These are phyloP conservation scores for Neopelma chrysocephalum DNA, from an alignment of 2,797 vertebrate species.

Conservation along the genomic window DNA sequence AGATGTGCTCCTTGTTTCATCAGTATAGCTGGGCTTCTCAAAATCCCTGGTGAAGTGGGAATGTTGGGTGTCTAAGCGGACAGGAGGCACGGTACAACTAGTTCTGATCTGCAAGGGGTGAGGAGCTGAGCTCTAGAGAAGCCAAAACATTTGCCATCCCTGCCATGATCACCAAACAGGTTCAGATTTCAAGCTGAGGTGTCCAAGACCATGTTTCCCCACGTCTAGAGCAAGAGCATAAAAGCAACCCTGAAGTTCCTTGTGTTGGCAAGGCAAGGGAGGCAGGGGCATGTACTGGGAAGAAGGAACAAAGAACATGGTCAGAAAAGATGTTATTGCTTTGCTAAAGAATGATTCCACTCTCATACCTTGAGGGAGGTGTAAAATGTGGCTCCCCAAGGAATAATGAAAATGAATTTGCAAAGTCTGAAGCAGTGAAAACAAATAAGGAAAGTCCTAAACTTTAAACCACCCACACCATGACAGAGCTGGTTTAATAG, in stretches of 20 bases:
- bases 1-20: neutral
- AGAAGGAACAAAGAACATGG: neutral
- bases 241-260: neutral
- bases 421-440: neutral
- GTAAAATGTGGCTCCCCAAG: neutral
- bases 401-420: neutral
- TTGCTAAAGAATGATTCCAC: neutral
- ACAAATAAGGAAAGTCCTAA: conserved; percentile 21
- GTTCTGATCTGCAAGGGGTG: neutral
- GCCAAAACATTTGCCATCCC: neutral
- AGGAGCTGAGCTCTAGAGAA: neutral
- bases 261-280: neutral
- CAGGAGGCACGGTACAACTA: neutral
- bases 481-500: neutral
- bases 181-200: neutral
- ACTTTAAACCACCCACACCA: neutral
- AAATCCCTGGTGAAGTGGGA: neutral
- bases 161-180: neutral
- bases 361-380: neutral
- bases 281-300: neutral
- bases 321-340: neutral
- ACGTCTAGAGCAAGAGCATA: neutral
- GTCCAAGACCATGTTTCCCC: fast-evolving
- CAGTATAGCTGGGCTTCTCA: neutral
- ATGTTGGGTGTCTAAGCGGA: neutral